Percentiles rank a stretch among this genome's conserved stretches.
These are phyloP conservation scores for Carollia perspicillata DNA, from an alignment of 2,113 vertebrate species.

Conservation along the genomic window DNA sequence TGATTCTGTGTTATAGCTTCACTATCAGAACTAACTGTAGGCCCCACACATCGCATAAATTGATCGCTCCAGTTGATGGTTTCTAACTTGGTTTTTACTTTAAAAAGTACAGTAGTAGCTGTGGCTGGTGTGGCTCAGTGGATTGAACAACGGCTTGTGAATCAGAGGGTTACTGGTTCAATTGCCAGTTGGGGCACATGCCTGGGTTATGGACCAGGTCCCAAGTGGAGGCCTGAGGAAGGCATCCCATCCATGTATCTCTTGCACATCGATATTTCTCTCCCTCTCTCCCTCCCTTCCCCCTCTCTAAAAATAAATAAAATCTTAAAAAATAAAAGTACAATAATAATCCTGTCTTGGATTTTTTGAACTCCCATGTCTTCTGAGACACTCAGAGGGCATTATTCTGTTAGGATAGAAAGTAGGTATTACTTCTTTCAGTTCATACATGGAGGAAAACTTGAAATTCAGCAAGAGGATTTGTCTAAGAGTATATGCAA, in stretches of 20 bases:
- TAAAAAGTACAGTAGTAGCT: neutral
- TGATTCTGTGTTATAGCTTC: neutral
- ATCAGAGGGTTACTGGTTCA: too few species aligned
- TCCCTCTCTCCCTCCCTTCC: too few species aligned
- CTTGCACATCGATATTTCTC: too few species aligned
- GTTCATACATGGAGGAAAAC: neutral
- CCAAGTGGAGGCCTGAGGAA: too few species aligned
- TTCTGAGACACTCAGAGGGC: neutral
- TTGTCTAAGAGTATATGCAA: slow-evolving; percentile 15
- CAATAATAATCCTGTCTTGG: neutral
- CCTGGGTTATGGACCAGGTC: too few species aligned
- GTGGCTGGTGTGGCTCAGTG: too few species aligned
- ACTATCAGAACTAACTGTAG: neutral
- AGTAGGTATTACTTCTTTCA: neutral
- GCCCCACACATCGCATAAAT: neutral
- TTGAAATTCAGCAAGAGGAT: slow-evolving; percentile 19
- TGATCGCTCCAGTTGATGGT: neutral
- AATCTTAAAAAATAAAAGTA: too few species aligned
- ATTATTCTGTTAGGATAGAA: neutral
- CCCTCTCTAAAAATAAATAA: too few species aligned
- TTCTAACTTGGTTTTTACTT: neutral
- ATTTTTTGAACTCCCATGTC: slow-evolving; percentile 15
- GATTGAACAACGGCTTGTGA: too few species aligned
- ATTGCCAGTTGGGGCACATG: too few species aligned
- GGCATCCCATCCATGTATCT: too few species aligned